Conservation (phyloP, 1,140 invertebrate genomes). For the Protaetia brevitarsis region DNA sequence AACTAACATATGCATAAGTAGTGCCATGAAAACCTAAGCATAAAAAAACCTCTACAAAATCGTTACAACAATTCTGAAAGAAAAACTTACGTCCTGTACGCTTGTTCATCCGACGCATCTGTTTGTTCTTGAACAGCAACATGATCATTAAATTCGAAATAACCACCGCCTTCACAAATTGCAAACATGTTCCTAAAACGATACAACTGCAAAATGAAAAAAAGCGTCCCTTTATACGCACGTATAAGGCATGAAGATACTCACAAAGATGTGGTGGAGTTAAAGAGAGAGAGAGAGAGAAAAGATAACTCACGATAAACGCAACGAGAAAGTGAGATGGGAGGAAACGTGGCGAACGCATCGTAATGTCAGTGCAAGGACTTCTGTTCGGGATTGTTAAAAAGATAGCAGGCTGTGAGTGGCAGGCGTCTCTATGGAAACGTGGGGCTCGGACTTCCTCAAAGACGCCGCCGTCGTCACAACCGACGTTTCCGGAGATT, state of each 20-base stretch:
- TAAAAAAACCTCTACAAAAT: no score
- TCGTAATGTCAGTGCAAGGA: conserved; percentile 25
- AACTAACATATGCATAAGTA: no score
- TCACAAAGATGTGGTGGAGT: not conserved
- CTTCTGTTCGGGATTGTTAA: conserved; percentile 27
- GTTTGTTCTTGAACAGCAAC: not conserved
- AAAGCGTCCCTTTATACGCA: not conserved
- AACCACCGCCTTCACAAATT: conserved; percentile 13
- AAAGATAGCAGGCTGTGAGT: conserved; percentile 33
- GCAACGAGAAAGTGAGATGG: not conserved
- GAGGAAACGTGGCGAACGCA: conserved; percentile 20
- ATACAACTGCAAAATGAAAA: conserved; percentile 18
- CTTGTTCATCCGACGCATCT: not conserved
- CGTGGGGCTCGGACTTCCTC: conserved; percentile 31
- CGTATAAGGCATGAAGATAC: not conserved
- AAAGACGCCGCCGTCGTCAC: conserved; percentile 27
- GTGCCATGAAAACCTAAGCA: no score
- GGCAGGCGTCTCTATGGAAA: conserved; percentile 33
- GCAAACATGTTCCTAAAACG: conserved; percentile 19
- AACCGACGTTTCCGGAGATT: conserved; percentile 12
- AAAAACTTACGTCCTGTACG: no score
- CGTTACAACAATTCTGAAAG: no score
- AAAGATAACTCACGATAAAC: not conserved
- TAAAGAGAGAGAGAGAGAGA: not conserved
- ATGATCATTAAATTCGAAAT: conserved; percentile 22